A percentile compares a stretch with the other conserved stretches of the same genome.
These are phyloP conservation scores for Perithous albicinctus DNA, from an alignment of 2,888 invertebrate genomes.

Conservation along the genomic window DNA sequence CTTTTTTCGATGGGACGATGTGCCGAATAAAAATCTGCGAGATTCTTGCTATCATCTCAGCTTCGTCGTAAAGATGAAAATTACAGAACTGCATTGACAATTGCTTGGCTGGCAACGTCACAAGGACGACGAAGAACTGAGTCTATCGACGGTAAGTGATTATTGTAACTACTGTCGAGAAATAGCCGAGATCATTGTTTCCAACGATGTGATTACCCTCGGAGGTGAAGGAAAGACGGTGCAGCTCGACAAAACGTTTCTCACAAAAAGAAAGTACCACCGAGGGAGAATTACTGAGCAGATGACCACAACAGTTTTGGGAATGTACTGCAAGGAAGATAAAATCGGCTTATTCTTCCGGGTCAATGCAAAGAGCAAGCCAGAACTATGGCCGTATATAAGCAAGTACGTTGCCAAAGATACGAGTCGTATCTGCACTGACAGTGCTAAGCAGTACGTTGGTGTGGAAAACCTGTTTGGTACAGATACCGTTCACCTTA, in stretches of 20 bases:
- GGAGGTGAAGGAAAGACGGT: constrained; percentile 33
- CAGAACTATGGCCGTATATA: constrained; percentile 59
- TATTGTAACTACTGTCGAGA: neutral
- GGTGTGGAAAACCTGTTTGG: constrained; percentile 44
- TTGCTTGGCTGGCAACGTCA: neutral
- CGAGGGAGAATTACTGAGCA: neutral
- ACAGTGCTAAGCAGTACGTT: constrained; percentile 57
- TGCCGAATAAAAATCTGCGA: neutral
- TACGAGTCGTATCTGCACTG: constrained; percentile 54
- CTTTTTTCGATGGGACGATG: neutral
- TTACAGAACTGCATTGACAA: too few relatives aligned
- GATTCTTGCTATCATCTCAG: neutral
- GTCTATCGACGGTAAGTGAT: neutral
- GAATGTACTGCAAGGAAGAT: constrained; percentile 63
- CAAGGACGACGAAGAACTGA: neutral
- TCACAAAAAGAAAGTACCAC: constrained; percentile 18
- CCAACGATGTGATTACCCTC: neutral
- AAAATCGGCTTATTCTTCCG: constrained; percentile 46
- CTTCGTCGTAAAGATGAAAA: too few relatives aligned
- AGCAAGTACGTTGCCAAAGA: constrained; percentile 38
- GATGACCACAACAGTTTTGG: constrained; percentile 56
- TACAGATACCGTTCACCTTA: constrained; percentile 1
- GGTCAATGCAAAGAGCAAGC: constrained; percentile 28
- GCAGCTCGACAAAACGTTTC: constrained; percentile 50
- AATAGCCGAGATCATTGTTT: neutral